Base-by-base conservation (phyloP, 2,888 invertebrate genomes). In the Drosophila robusta region DNA sequence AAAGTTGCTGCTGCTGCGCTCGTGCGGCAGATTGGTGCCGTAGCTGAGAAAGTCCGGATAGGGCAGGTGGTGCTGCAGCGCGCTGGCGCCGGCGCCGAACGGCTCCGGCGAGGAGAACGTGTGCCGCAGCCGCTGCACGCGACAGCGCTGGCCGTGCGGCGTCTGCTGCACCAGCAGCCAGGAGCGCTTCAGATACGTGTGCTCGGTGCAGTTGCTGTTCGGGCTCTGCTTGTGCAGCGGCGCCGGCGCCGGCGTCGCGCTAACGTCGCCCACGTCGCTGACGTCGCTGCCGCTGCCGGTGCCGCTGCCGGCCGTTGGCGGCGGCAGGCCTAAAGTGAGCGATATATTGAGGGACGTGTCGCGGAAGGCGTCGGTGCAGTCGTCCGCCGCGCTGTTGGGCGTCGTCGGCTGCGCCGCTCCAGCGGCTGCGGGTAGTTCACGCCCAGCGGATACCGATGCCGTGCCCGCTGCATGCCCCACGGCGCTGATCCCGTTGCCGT, bases 311-410 rank as follows among this genome's bases (percentile, higher is more conserved):
- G 79, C 85, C 22, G 78, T 54, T 38, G 55, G 75, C 14, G 75
- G 77, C 34, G 92, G 90, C 58, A 91, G 80, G 11, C 91, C 91
- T 80, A 92, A 70, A 74, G 91, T 89, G 86, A 92, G 90, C 63
- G 92, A 92, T 84, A 92, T 91, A 83, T 91, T 90, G 83, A 92
- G 90, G 58, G 92, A 91, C 65, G 90, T 88, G 80, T 91, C 91
- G 77, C 90, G 81, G 74, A 91, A 92, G 76, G 89, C 91, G 63
- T 90, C 89, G 72, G 91, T 91, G 78, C 89, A 85, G 76, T 92
- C 92, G 78, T 92, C 92, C 73, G 90, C 79, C 69, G 74, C 73
- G 54, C 89, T 85, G 65, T 69, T 79, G 36, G 83, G 86, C 67
- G 86, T 90, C 90, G 72, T 88, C 88, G 78, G 82, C 70, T 52